A percentile compares a stretch with the other conserved stretches of the same genome.
phyloP scores from a whole-genome alignment of 2,113 vertebrate genomes.

The Polyodon spathula region DNA sequence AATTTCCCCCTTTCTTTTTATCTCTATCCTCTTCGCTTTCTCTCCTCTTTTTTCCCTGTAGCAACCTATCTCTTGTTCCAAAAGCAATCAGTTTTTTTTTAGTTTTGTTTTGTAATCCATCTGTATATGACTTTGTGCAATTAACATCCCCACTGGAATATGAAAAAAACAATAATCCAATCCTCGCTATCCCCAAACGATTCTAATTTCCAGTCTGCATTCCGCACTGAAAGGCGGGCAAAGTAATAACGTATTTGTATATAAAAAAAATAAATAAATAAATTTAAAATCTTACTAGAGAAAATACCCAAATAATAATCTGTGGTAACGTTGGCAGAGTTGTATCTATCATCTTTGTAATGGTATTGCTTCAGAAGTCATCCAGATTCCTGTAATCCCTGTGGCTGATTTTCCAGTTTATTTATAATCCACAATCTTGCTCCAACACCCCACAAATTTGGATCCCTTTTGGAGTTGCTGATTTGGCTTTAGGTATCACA shows the following conservation, averaged over 20 bases:
- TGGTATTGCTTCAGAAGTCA: constrained; percentile 53
- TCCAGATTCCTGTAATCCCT: constrained; percentile 65
- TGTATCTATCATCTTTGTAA: too few species aligned
- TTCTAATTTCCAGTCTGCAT: constrained; percentile 60
- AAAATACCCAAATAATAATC: constrained; percentile 63
- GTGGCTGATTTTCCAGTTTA: constrained; percentile 65
- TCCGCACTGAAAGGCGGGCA: constrained; percentile 62
- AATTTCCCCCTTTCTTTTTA: constrained; percentile 43
- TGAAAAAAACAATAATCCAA: constrained; percentile 78
- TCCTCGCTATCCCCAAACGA: constrained; percentile 89
- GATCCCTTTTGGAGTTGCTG: not conserved
- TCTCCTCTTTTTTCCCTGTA: constrained; percentile 46
- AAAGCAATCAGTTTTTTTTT: constrained; percentile 40
- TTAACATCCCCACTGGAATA: constrained; percentile 73
- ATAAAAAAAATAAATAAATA: constrained; percentile 50
- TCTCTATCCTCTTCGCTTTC: constrained; percentile 15
- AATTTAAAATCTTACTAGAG: constrained; percentile 39
- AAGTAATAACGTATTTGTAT: too few species aligned
- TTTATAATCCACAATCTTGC: constrained; percentile 61
- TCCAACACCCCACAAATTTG: constrained; percentile 39
- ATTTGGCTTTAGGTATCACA: not conserved
- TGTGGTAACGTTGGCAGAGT: constrained; percentile 52
- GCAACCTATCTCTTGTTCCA: constrained; percentile 48
- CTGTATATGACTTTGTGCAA: constrained; percentile 79
- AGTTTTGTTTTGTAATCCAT: constrained; percentile 87